These are phyloP conservation scores for Drosophila parabipectinata DNA, from an alignment of 1,140 invertebrate genomes.

Conservation along the genomic window DNA sequence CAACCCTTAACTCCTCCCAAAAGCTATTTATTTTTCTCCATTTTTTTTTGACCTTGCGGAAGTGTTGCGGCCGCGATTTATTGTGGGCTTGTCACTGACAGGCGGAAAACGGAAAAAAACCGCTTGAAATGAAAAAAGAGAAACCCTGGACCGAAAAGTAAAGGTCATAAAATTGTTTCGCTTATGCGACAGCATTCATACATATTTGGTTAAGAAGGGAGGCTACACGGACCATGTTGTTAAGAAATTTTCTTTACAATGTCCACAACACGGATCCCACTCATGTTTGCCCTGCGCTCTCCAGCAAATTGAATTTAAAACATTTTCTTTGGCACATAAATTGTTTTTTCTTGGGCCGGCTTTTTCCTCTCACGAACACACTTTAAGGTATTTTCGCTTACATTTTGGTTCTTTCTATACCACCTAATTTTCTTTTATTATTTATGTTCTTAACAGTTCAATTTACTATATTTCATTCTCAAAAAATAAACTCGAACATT, in stretches of 20 bases:
- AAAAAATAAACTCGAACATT: neutral
- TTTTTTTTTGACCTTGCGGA: conserved; percentile 20
- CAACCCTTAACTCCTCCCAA: conserved; percentile 6
- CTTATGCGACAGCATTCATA: conserved; percentile 17
- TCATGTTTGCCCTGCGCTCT: conserved; percentile 7
- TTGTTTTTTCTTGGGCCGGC: conserved; percentile 10
- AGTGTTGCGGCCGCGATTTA: conserved; percentile 39
- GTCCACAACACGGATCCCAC: conserved; percentile 5
- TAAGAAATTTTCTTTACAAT: conserved; percentile 7
- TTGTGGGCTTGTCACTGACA: conserved; percentile 36
- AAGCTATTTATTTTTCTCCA: neutral
- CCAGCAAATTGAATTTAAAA: conserved; percentile 53
- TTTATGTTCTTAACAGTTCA: neutral
- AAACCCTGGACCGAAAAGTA: conserved; percentile 19
- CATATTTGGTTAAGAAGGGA: conserved; percentile 16
- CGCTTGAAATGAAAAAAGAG: conserved; percentile 1
- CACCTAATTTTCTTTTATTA: conserved; percentile 2
- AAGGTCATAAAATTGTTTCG: conserved; percentile 41
- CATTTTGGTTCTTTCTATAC: neutral
- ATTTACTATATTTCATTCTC: neutral
- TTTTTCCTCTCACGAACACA: neutral
- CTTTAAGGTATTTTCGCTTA: conserved; percentile 6
- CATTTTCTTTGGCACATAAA: conserved; percentile 32
- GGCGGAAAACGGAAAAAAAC: conserved; percentile 15
- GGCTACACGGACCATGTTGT: neutral